These are phyloP conservation scores for Spatulosminthurus flaviceps DNA, from an alignment of 2,888 invertebrate species.

Conservation along the genomic window DNA sequence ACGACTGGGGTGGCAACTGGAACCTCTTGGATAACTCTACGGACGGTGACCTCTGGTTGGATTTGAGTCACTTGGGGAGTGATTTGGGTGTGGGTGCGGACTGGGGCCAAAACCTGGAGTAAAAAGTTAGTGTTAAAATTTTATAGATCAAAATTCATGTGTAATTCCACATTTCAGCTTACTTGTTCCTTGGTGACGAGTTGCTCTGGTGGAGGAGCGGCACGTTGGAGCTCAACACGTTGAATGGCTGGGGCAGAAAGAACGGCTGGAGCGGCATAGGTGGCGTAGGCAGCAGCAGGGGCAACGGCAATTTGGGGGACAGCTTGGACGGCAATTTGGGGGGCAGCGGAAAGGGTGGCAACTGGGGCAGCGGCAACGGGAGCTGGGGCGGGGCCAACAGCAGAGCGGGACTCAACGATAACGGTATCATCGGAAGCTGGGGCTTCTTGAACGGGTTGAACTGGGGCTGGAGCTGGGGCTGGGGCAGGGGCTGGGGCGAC, in stretches of 20 bases:
- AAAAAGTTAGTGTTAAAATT: not conserved
- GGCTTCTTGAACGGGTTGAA: slow-evolving; percentile 38
- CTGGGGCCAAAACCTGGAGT: slow-evolving; percentile 65
- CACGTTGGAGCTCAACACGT: not conserved
- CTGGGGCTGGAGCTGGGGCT: not conserved
- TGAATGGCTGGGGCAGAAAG: slow-evolving; percentile 36
- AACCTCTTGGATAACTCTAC: slow-evolving; percentile 63
- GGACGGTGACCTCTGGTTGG: slow-evolving; percentile 65
- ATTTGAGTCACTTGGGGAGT: slow-evolving; percentile 66
- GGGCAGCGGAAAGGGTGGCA: not conserved
- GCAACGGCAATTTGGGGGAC: slow-evolving; percentile 4
- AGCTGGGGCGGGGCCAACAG: not conserved
- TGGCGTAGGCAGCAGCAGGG: slow-evolving; percentile 32
- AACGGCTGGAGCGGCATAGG: slow-evolving; percentile 46
- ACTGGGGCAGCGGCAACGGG: not conserved
- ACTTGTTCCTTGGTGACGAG: slow-evolving; percentile 61
- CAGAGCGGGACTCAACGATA: slow-evolving; percentile 8
- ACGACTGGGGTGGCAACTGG: slow-evolving; percentile 59
- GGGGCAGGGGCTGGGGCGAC: too few species aligned
- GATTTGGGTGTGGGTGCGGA: slow-evolving; percentile 65
- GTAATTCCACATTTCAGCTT: not conserved
- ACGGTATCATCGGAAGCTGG: slow-evolving; percentile 21
- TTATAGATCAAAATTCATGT: not conserved
- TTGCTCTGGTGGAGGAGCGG: slow-evolving; percentile 52
- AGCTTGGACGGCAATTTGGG: not conserved